Percentiles rank a stretch among this genome's conserved stretches.
Conservation (phyloP, 2,113 vertebrate species). For the Panthera uncia region DNA sequence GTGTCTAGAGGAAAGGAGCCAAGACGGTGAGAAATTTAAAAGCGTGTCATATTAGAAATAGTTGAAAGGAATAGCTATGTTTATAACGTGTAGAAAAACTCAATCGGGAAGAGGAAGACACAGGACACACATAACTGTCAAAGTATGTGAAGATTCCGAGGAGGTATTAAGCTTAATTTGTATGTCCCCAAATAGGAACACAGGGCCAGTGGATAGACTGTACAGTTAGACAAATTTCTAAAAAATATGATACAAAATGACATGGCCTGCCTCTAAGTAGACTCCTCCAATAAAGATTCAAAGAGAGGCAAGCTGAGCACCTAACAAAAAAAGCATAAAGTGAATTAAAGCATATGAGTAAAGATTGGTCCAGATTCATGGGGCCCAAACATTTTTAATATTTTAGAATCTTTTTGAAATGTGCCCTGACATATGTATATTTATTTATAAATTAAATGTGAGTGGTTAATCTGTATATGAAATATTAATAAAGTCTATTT, state of each 20-base stretch:
- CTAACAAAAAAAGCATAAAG: background rate
- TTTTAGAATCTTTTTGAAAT: conserved; percentile 28
- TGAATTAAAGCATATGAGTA: background rate
- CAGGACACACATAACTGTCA: background rate
- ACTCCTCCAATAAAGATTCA: background rate
- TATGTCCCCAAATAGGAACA: background rate
- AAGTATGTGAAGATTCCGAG: background rate
- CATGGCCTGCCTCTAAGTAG: background rate
- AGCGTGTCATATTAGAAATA: background rate
- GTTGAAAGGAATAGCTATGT: background rate
- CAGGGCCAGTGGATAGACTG: background rate
- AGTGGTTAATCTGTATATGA: background rate
- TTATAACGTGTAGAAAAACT: background rate
- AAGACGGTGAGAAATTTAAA: background rate
- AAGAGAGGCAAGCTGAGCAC: background rate
- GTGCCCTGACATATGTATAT: background rate
- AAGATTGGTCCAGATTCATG: background rate
- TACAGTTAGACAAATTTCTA: background rate
- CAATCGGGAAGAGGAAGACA: background rate
- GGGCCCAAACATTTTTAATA: background rate
- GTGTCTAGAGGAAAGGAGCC: background rate
- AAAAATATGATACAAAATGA: background rate
- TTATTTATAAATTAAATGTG: background rate
- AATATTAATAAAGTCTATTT: background rate
- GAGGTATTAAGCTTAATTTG: background rate